A percentile compares a stretch with the other conserved stretches of the same genome.
Conservation (phyloP, 2,113 vertebrate genomes). For the Malurus melanocephalus region DNA sequence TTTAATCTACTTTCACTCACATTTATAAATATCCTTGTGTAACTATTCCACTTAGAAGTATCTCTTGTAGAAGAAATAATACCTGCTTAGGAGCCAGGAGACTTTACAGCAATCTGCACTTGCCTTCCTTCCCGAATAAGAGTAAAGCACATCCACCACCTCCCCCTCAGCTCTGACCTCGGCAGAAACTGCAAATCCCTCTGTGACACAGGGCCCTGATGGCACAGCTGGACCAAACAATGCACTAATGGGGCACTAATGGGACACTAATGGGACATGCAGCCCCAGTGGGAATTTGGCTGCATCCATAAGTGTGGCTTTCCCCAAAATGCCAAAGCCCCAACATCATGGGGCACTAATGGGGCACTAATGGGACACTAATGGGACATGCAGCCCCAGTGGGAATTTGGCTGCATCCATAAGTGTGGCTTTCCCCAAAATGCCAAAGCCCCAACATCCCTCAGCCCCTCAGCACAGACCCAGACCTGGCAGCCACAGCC, state of each 20-base stretch:
- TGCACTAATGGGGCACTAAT: rapidly evolving
- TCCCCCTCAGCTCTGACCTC: not conserved
- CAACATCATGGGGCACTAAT: too few relatives aligned
- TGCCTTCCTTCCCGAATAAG: not conserved
- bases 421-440: not conserved
- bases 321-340: too few relatives aligned
- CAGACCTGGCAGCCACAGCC: not conserved
- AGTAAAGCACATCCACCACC: not conserved
- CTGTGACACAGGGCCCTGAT: not conserved
- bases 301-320: not conserved
- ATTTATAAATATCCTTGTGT: not conserved
- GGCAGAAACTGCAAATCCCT: not conserved
- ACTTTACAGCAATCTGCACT: not conserved
- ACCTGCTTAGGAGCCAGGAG: not conserved
- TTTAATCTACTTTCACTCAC: not conserved
- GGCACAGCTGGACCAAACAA: rapidly evolving
- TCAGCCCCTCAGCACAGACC: not conserved
- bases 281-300: not conserved
- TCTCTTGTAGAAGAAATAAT: not conserved
- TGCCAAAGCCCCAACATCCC: too few relatives aligned
- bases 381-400: not conserved
- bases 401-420: not conserved
- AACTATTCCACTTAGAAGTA: not conserved
- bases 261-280: rapidly evolving
- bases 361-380: not conserved